phyloP scores from a whole-genome alignment of 2,888 invertebrate species.

The Phengaris alcon region DNA sequence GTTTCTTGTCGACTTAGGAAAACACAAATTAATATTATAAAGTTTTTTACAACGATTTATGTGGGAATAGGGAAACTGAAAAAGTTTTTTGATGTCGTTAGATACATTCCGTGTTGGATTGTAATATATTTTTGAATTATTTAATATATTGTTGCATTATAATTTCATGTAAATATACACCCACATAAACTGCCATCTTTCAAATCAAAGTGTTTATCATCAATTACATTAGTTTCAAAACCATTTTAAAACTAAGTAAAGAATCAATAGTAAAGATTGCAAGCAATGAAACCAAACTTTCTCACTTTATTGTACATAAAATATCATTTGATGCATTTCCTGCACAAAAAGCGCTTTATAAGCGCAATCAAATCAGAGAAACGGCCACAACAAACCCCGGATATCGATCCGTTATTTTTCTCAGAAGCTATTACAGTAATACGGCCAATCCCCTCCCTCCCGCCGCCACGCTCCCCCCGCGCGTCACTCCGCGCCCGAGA shows the following conservation, averaged over 20 bases:
- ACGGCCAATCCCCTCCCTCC: slow-evolving; percentile 59
- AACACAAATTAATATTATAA: slow-evolving; percentile 22
- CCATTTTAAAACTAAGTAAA: neutral
- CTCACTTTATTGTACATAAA: neutral
- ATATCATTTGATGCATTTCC: neutral
- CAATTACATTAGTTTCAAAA: neutral
- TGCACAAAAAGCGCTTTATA: neutral
- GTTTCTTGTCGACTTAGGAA: slow-evolving; percentile 2
- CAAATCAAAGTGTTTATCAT: neutral
- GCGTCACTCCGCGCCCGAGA: slow-evolving; percentile 59
- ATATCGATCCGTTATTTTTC: slow-evolving; percentile 69
- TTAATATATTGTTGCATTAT: no score
- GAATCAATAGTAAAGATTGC: neutral
- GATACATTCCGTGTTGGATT: no score
- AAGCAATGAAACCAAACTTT: neutral
- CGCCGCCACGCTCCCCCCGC: slow-evolving; percentile 44
- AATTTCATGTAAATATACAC: no score
- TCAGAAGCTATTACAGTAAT: slow-evolving; percentile 62
- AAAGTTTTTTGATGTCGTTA: no score
- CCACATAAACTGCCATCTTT: neutral
- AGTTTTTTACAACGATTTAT: neutral
- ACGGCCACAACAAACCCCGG: slow-evolving; percentile 47
- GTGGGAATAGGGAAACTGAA: neutral
- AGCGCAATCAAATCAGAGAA: slow-evolving; percentile 40
- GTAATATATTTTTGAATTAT: no score